Evolutionary conservation across 2,113 vertebrate genomes (phyloP).

Genomic region (Sardina pilchardus): DNA sequence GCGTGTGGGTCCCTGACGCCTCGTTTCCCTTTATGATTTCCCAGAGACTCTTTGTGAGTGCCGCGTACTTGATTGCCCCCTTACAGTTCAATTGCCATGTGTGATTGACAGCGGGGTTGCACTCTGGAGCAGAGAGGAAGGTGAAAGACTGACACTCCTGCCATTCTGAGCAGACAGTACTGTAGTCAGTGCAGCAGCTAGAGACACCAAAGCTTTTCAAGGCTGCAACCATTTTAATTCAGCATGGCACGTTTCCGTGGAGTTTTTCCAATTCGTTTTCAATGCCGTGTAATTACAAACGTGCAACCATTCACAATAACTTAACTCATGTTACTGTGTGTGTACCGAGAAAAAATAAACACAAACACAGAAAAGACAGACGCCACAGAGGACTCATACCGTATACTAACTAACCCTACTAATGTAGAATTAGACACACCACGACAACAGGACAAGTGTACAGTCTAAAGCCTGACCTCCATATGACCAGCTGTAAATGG

Average conservation of each 20-base stretch:
- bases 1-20: background rate
- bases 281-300: constrained; percentile 9
- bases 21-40: constrained; percentile 8
- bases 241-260: background rate
- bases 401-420: background rate
- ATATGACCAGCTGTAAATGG: constrained; percentile 6
- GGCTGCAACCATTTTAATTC: background rate
- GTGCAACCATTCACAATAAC: background rate
- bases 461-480: constrained; percentile 31
- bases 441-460: background rate
- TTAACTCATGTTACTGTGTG: background rate
- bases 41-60: background rate
- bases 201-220: background rate
- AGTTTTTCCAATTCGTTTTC: background rate
- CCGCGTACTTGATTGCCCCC: background rate
- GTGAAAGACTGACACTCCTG: background rate
- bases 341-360: background rate
- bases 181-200: background rate
- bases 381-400: background rate
- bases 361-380: background rate
- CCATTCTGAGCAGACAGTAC: background rate
- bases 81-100: background rate
- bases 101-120: constrained; percentile 53
- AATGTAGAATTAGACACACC: background rate
- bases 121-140: background rate